Evolutionary conservation across 2,888 invertebrate species (phyloP).

Genomic region (Tipula confusa): DNA sequence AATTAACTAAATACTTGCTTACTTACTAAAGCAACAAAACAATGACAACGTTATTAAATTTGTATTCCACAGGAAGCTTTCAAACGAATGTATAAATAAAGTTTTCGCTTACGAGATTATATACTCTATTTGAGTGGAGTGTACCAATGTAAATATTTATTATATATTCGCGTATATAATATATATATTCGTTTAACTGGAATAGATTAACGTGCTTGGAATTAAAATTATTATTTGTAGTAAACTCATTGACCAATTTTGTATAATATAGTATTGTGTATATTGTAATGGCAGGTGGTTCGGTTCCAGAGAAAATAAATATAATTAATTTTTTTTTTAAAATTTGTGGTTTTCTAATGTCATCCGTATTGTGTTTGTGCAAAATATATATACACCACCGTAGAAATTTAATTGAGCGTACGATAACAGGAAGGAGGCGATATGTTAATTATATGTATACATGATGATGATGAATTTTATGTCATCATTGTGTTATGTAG

Average conservation of each 20-base stretch:
- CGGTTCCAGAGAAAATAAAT: neutral
- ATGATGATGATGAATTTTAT: neutral
- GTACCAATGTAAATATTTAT: conserved; percentile 3
- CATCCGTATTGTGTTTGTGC: neutral
- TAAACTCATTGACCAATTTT: neutral
- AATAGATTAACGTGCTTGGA: neutral
- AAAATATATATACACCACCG: neutral
- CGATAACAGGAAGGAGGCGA: neutral
- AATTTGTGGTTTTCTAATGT: neutral
- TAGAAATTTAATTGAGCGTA: neutral
- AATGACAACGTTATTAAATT: neutral
- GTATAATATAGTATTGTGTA: neutral
- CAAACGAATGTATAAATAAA: neutral
- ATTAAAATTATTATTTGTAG: neutral
- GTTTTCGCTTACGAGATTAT: neutral
- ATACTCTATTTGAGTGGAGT: neutral
- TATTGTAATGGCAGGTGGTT: neutral
- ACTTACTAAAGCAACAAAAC: neutral
- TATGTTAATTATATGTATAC: neutral
- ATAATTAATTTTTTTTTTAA: no score
- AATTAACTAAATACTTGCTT: no score
- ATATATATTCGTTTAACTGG: neutral
- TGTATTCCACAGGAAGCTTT: conserved; percentile 3
- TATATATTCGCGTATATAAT: no score
- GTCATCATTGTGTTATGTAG: neutral